Conservation (phyloP, 2,113 vertebrate genomes). For the Thryonomys swinderianus region DNA sequence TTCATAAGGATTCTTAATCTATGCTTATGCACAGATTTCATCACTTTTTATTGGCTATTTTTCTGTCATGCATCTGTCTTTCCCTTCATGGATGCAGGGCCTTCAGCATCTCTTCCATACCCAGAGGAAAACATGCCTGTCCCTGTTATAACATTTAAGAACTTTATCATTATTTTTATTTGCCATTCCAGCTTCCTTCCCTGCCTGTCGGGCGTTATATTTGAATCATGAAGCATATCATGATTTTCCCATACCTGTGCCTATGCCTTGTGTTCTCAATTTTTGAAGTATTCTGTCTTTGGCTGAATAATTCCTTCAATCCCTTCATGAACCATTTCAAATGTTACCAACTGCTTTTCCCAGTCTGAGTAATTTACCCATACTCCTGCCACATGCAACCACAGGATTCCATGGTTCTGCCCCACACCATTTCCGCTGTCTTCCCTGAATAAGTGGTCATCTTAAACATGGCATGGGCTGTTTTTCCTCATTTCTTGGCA, state of each 20-base stretch:
- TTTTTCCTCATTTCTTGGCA: not conserved
- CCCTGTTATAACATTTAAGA: not conserved
- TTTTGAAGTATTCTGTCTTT: not conserved
- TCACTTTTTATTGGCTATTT: not conserved
- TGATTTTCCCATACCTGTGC: not conserved
- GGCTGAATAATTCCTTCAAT: constrained; percentile 2
- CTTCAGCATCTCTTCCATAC: not conserved
- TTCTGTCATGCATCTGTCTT: not conserved
- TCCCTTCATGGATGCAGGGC: not conserved
- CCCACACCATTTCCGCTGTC: not conserved
- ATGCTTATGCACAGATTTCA: not conserved
- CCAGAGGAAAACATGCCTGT: not conserved
- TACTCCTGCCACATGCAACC: not conserved
- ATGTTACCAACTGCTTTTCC: not conserved
- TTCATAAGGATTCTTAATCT: not conserved
- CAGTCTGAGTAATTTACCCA: not conserved
- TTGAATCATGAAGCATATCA: not conserved
- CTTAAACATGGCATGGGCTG: not conserved
- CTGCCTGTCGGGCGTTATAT: not conserved
- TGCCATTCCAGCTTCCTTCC: not conserved
- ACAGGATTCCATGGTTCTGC: not conserved
- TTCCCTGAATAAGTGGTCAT: not conserved
- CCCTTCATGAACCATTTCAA: constrained; percentile 23
- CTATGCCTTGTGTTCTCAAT: not conserved
- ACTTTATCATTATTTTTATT: not conserved